Evolutionary conservation across 2,113 vertebrate genomes (phyloP).

Genomic region (Chaetura pelagica): DNA sequence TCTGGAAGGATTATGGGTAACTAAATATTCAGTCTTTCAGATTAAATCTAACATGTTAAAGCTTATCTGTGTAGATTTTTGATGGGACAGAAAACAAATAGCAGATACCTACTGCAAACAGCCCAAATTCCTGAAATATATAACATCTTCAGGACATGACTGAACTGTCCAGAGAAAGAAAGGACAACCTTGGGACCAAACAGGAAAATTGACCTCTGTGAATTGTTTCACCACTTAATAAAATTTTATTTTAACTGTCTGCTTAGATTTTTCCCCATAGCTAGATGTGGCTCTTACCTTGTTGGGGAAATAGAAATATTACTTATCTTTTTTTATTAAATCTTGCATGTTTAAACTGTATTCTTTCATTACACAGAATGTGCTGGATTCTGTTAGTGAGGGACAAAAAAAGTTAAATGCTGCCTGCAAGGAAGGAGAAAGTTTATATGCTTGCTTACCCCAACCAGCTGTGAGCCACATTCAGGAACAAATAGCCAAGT

Average conservation of each 20-base stretch:
- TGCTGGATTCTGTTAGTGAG: conserved; percentile 78
- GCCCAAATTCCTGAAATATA: neutral
- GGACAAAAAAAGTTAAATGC: conserved; percentile 82
- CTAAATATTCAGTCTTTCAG: neutral
- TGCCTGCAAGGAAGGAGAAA: conserved; percentile 86
- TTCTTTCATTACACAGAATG: conserved; percentile 71
- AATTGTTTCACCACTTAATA: neutral
- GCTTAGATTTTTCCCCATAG: neutral
- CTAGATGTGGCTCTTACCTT: neutral
- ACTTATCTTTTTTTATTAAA: neutral
- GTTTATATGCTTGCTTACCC: conserved; percentile 82
- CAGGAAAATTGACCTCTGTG: neutral
- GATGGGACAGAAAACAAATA: neutral
- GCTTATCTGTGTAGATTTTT: neutral
- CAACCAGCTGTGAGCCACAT: conserved; percentile 81
- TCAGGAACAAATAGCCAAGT: conserved; percentile 85
- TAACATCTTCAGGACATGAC: neutral
- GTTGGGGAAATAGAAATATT: neutral
- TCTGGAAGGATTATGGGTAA: neutral
- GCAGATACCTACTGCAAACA: neutral
- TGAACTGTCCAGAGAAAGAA: neutral
- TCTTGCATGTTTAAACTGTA: neutral
- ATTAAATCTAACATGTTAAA: neutral
- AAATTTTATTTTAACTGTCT: neutral
- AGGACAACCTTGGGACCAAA: neutral